Evolutionary conservation across 2,113 vertebrate genomes (phyloP).

Genomic region (Chrysochloris asiatica): DNA sequence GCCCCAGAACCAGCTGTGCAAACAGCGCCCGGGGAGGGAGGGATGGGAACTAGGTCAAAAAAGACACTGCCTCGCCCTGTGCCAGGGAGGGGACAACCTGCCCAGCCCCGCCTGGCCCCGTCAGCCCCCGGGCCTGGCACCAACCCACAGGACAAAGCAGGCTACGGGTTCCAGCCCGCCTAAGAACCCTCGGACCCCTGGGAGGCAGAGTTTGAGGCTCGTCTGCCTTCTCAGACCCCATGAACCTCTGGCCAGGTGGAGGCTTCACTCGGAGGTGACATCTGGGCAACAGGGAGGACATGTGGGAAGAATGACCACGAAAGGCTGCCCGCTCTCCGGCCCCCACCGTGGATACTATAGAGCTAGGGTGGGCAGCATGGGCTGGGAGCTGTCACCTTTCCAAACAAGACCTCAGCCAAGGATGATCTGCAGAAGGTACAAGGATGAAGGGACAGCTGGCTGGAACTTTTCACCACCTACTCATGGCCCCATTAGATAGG

Average conservation of each 20-base stretch:
- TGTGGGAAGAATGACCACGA: background rate
- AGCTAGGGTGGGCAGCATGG: background rate
- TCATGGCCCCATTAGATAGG: background rate
- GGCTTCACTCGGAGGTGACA: background rate
- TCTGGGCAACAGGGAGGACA: conserved; percentile 71
- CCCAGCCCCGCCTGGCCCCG: background rate
- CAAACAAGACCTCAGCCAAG: background rate
- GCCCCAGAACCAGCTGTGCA: conserved; percentile 53
- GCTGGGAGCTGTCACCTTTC: background rate
- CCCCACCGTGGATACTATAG: too few species aligned
- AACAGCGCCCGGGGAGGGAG: conserved; percentile 12
- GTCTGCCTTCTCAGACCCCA: background rate
- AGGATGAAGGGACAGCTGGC: background rate
- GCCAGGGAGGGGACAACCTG: background rate
- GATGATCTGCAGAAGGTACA: background rate
- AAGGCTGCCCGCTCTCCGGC: background rate
- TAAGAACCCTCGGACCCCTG: background rate
- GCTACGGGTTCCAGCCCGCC: background rate
- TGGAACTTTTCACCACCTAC: background rate
- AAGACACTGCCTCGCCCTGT: background rate
- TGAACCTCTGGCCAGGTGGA: background rate
- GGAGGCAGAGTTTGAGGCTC: too few species aligned
- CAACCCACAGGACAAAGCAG: background rate
- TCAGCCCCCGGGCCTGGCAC: background rate
- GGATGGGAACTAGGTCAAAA: conserved; percentile 48